Conservation (phyloP, 2,113 vertebrate genomes). For the Hyaena hyaena region DNA sequence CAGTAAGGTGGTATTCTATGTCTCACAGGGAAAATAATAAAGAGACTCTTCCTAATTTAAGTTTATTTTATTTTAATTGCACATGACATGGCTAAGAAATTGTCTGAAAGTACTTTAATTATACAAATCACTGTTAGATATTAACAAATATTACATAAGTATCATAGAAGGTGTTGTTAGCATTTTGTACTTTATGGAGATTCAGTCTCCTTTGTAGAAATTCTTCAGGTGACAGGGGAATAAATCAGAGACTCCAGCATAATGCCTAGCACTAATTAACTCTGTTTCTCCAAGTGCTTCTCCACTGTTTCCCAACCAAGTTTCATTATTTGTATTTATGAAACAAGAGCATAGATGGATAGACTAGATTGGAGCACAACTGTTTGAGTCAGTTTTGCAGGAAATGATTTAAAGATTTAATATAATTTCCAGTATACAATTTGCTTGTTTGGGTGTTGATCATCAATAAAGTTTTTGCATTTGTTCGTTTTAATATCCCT, state of each 20-base stretch:
- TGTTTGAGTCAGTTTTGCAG: neutral
- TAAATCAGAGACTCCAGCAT: neutral
- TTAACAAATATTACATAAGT: neutral
- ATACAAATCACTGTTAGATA: constrained; percentile 1
- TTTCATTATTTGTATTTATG: neutral
- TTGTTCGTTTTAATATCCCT: neutral
- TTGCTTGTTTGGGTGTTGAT: neutral
- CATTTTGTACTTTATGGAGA: neutral
- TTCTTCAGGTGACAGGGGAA: neutral
- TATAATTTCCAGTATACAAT: neutral
- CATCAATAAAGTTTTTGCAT: neutral
- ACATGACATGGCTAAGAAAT: neutral
- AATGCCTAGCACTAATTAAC: neutral
- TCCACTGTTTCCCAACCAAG: neutral
- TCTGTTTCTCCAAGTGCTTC: neutral
- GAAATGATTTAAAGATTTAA: neutral
- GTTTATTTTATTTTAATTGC: neutral
- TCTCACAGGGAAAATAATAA: neutral
- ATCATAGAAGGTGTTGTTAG: neutral
- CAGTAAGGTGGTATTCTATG: neutral
- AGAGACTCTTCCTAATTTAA: neutral
- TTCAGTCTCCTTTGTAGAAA: neutral
- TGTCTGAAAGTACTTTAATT: neutral
- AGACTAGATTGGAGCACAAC: neutral
- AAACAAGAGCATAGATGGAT: neutral